phyloP scores from a whole-genome alignment of 2,797 vertebrate genomes.

The Merluccius polli region DNA sequence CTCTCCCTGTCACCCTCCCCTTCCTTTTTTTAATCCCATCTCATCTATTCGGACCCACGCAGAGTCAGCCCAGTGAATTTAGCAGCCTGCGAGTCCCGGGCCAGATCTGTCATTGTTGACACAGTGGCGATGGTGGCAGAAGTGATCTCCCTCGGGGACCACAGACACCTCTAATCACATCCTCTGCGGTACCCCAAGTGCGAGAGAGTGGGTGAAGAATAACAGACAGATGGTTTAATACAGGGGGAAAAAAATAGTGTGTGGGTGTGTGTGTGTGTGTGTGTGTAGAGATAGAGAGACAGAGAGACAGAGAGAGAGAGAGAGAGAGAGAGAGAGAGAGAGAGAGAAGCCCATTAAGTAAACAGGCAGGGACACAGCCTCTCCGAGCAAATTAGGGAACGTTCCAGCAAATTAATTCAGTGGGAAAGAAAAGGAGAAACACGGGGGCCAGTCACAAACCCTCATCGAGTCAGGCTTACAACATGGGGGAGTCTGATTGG shows the following conservation, averaged over 20 bases:
- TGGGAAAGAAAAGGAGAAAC: background rate
- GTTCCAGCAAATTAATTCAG: conserved; percentile 41
- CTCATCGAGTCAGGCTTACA: background rate
- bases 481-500: background rate
- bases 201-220: conserved; percentile 35
- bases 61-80: conserved; percentile 51
- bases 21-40: background rate
- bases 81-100: conserved; percentile 45
- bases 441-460: background rate
- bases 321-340: conserved; percentile 38
- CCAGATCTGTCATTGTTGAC: conserved; percentile 56
- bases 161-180: conserved; percentile 59
- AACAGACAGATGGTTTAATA: conserved; percentile 45
- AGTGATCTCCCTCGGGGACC: conserved; percentile 58
- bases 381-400: conserved; percentile 29
- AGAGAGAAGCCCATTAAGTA: conserved; percentile 47
- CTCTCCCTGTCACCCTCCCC: conserved; percentile 1
- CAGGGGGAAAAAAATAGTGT: background rate
- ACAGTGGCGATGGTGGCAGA: conserved; percentile 35
- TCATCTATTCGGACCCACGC: conserved; percentile 10
- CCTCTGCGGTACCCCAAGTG: conserved; percentile 53
- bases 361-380: conserved; percentile 39
- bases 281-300: conserved; percentile 24
- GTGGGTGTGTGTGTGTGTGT: too few species aligned
- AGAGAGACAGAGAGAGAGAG: conserved; percentile 40